Base-by-base conservation (phyloP, 1,140 invertebrate genomes). In the Tetragnatha versicolor region DNA sequence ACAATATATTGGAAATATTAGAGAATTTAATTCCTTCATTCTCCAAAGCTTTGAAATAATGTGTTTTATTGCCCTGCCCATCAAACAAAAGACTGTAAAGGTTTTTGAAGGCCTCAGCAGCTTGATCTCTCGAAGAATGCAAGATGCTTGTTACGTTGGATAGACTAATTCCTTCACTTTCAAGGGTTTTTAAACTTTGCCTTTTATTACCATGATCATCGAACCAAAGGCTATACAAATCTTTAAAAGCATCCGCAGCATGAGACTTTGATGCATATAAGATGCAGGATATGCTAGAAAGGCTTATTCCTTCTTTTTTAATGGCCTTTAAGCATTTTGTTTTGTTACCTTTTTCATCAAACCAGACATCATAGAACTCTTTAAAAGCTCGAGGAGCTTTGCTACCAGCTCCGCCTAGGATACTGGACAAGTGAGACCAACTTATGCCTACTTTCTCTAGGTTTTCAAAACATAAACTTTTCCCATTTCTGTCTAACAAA, bases 31-130 rank as follows among this genome's bases (percentile, higher is more conserved):
- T 27, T 27, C 20, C 33, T 37, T 22, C 33, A 25, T 37, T 63
- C 5, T 63, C n/a, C 5, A 63, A 27, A 61, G 9, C 27, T 14
- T 61, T 33, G 35, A 63, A 63, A 70, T 35, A n/a, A n/a, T 37
- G 6, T 70, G 42, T 53, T 39, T 12, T 70, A 20, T 70, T 55
- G 35, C 49, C 68, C 37, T 70, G n/a, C 2, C n/a, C 20, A 27
- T 53, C 22, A 55, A 70, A 70, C 20, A 47, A 70, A 17, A 55
- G 20, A 70, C 17, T 70, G 55, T 70, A 49, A n/a, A 70, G 55
- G 12, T 25, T 55, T 70, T 70, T 49, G 55, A 70, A 70, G 39
- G 68, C 68, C 53, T 70, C 31, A 37, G 37, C 55, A 70, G 51
- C 68, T 0, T 55, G 53, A 70, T 47, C 33, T 70, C 68, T 31